Evolutionary conservation across 92 coral and sea anemone species (phyloP).

Genomic region (Blastomussa wellsi): DNA sequence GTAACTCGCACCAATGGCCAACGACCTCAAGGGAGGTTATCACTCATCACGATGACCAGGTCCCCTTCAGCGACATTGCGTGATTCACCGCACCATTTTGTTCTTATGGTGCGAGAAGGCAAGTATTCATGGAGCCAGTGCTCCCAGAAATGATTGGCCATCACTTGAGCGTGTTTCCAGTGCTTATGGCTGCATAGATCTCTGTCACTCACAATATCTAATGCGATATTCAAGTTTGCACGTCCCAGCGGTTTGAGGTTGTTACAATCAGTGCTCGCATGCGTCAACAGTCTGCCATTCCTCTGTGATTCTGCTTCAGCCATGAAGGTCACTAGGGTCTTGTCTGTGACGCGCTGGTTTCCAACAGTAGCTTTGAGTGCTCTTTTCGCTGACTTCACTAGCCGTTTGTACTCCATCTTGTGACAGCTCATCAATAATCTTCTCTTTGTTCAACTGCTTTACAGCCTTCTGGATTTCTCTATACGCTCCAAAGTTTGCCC

Average conservation of each 20-base stretch:
- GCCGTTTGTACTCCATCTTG: not conserved
- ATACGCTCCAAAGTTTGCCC: constrained; percentile 18
- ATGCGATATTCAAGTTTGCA: constrained; percentile 42
- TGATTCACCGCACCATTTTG: constrained; percentile 36
- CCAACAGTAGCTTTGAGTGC: not conserved
- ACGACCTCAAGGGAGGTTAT: constrained; percentile 34
- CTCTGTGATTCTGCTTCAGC: not conserved
- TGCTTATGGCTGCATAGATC: too few relatives aligned
- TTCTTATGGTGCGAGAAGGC: constrained; percentile 44
- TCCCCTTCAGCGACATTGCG: constrained; percentile 38
- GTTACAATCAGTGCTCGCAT: constrained; percentile 1
- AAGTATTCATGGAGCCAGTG: constrained; percentile 59
- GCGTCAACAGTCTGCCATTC: not conserved
- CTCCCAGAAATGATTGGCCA: constrained; percentile 67
- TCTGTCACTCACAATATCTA: too few relatives aligned
- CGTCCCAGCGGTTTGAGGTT: not conserved
- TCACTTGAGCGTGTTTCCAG: constrained; percentile 74
- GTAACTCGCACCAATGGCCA: constrained; percentile 49
- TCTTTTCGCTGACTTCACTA: not conserved
- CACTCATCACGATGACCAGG: constrained; percentile 32
- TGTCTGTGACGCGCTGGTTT: not conserved
- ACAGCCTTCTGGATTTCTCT: not conserved
- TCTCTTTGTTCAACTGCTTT: not conserved
- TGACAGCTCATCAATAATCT: not conserved
- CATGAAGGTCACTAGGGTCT: not conserved